Evolutionary conservation across 2,113 vertebrate genomes (phyloP), one percentile per base, ranked within the genome.

Genomic region (Oreochromis aureus): DNA sequence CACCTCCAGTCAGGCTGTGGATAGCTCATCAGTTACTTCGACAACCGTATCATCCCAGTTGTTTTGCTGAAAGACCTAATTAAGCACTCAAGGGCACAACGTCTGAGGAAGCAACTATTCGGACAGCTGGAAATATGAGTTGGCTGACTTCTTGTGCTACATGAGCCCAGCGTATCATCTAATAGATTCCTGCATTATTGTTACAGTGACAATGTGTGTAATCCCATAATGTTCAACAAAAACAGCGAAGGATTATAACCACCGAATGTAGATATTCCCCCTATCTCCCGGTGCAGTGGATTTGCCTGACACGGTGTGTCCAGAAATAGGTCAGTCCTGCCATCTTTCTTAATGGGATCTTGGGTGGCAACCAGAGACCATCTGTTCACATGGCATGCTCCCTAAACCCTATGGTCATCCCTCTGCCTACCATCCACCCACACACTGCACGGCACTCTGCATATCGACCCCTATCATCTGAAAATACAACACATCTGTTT

Each of bases 281-380:
- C 79, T 84, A 61, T 90, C 90, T 82, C 85, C 32, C 46, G 4
- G 54, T 87, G 81, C 89, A 27, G 80, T 88, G 88, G 89, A 91
- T 94, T 92, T 92, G 83, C 92, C 41, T 81, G 32, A 86, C 90
- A 89, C 86, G 90, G 82, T 87, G 66, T 69, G 87, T 92, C 91
- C 88, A 90, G 89, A 95, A 95, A 94, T 96, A 95, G 94, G 94
- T 95, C 95, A 94, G 89, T 59, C 89, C 94, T 91, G 93, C 93
- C 93, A 94, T 95, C 91, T 93, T 95, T 94, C 93, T 96, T 96
- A 96, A 95, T 96, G 95, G 90, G 92, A 94, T 94, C 95, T 95
- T 94, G 89, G 94, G 89, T 91, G 93, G 93, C 87, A 92, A 94
- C 94, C 90, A 87, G 81, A 86, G 93, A 94, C 94, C 95, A 96